A percentile compares a stretch with the other conserved stretches of the same genome.
Evolutionary conservation across 1,140 invertebrate species (phyloP).

Genomic region (Pollicipes pollicipes): DNA sequence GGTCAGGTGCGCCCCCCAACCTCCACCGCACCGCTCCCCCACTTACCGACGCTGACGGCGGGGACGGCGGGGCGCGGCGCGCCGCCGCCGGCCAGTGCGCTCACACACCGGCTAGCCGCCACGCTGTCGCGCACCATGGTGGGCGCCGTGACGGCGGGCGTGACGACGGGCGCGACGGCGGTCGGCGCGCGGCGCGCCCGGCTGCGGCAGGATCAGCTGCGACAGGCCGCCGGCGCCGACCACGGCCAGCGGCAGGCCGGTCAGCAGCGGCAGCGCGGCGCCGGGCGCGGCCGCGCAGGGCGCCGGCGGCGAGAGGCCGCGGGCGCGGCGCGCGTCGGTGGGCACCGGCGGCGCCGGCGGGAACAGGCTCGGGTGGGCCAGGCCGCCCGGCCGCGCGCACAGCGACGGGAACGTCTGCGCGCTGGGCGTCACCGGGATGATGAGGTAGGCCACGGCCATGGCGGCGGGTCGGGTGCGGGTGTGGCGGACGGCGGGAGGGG

Average conservation of each 20-base stretch:
- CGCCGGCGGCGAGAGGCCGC: background rate
- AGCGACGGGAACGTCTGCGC: background rate
- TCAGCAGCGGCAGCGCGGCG: background rate
- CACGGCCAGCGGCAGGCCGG: background rate
- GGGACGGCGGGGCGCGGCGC: no score
- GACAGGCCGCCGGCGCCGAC: no score
- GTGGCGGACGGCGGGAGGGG: no score
- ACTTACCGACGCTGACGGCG: no score
- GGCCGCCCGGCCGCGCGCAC: background rate
- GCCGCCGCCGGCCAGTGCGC: no score
- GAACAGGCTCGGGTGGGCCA: background rate
- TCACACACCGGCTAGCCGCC: no score
- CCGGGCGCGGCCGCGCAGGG: no score
- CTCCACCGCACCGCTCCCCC: no score
- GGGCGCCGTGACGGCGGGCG: background rate
- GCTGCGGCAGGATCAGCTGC: background rate
- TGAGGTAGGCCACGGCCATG: background rate
- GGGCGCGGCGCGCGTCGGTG: background rate
- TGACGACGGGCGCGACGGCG: background rate
- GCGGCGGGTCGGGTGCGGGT: no score
- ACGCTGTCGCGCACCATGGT: no score
- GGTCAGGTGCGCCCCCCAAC: no score
- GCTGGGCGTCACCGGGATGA: background rate
- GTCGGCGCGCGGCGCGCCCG: no score
- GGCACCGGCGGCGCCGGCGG: background rate